phyloP scores from a whole-genome alignment of 2,113 vertebrate genomes.

The Ginglymostoma cirratum region DNA sequence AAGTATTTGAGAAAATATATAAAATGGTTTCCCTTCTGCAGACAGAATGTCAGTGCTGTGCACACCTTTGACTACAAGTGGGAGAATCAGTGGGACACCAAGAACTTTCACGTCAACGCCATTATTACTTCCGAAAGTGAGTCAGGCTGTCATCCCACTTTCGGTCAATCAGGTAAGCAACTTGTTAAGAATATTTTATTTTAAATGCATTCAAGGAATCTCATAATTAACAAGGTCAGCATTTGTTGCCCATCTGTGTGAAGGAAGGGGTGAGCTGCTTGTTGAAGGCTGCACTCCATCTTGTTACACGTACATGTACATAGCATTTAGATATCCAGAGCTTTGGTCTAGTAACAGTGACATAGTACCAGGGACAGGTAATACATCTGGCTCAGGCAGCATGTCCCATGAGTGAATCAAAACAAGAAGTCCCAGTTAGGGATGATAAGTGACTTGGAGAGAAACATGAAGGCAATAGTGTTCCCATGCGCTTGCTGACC shows the following conservation, averaged over 20 bases:
- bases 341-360: too few relatives aligned
- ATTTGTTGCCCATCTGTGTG: not conserved
- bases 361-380: too few relatives aligned
- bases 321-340: too few relatives aligned
- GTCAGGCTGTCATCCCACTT: slow-evolving; percentile 41
- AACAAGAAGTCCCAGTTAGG: too few relatives aligned
- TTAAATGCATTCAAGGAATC: not conserved
- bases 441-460: too few relatives aligned
- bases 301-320: too few relatives aligned
- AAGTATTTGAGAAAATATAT: not conserved
- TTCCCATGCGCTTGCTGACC: too few relatives aligned
- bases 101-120: slow-evolving; percentile 43
- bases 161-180: slow-evolving; percentile 49
- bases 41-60: slow-evolving; percentile 48
- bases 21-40: slow-evolving; percentile 39
- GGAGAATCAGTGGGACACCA: slow-evolving; percentile 32
- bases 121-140: slow-evolving; percentile 49
- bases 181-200: not conserved
- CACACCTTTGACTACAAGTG: slow-evolving; percentile 45
- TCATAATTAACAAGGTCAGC: not conserved
- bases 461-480: too few relatives aligned
- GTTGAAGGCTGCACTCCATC: not conserved
- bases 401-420: too few relatives aligned
- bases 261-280: not conserved
- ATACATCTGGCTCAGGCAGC: too few relatives aligned